These are phyloP conservation scores for Microtus ochrogaster DNA, from an alignment of 2,113 vertebrate genomes.

Conservation along the genomic window DNA sequence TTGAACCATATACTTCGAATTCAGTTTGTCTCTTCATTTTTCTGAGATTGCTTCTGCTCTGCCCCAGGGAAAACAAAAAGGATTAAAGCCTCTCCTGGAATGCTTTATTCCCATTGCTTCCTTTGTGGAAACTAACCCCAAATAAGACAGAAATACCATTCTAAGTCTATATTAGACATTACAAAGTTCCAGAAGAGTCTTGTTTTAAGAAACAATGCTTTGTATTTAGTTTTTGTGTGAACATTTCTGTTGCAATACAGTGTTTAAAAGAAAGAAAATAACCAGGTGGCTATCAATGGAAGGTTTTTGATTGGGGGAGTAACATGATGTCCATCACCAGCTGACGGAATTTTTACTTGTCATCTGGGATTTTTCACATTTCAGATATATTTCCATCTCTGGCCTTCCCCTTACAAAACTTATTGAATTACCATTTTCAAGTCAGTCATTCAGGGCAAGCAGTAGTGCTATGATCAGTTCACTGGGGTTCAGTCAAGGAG, in stretches of 20 bases:
- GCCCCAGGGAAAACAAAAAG: background rate
- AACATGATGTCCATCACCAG: background rate
- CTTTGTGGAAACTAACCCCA: background rate
- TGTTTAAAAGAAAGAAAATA: background rate
- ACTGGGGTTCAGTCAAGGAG: background rate
- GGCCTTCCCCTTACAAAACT: background rate
- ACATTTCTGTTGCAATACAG: background rate
- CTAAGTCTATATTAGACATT: background rate
- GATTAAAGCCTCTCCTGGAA: background rate
- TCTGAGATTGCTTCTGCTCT: background rate
- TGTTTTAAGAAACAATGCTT: background rate
- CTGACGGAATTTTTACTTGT: background rate
- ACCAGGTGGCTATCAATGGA: background rate
- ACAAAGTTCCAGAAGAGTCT: background rate
- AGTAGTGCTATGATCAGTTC: background rate
- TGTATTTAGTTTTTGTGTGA: background rate
- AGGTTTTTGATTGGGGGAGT: background rate
- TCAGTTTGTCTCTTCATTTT: background rate
- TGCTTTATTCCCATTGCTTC: background rate
- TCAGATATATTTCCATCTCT: background rate
- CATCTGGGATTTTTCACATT: background rate
- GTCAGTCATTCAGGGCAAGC: background rate
- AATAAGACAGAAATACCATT: background rate
- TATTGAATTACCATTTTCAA: slow-evolving; percentile 42
- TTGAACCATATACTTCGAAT: background rate